Evolutionary conservation across 2,113 vertebrate genomes (phyloP).

Genomic region (Pachycephala philippinensis): DNA sequence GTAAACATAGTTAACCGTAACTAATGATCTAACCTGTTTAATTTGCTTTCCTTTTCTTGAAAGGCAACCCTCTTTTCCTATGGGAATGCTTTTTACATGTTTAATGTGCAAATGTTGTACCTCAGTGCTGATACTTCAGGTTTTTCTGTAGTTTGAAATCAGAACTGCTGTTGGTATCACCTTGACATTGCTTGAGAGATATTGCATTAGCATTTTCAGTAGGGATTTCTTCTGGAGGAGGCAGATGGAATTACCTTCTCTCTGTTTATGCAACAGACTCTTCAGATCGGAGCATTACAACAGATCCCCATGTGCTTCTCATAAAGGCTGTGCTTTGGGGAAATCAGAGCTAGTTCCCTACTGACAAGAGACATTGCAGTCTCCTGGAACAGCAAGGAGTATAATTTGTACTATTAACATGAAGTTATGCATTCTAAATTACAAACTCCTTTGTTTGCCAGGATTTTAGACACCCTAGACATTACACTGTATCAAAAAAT

Average conservation of each 20-base stretch:
- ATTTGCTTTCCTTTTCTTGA: not conserved
- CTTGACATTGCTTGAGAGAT: not conserved
- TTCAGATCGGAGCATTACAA: not conserved
- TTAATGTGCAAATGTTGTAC: not conserved
- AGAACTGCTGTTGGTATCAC: not conserved
- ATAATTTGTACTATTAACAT: not conserved
- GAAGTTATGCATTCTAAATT: not conserved
- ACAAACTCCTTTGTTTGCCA: not conserved
- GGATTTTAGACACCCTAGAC: not conserved
- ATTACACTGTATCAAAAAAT: not conserved
- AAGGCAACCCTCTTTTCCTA: not conserved
- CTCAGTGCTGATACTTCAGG: not conserved
- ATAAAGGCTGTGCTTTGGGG: not conserved
- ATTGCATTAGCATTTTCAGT: not conserved
- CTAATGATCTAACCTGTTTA: not conserved
- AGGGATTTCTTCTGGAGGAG: not conserved
- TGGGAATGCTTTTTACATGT: not conserved
- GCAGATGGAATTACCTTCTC: not conserved
- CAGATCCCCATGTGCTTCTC: not conserved
- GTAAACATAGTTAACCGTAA: not conserved
- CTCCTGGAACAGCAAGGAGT: not conserved
- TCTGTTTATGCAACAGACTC: not conserved
- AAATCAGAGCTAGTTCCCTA: not conserved
- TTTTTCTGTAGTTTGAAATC: not conserved
- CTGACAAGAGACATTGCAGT: not conserved